Conservation (phyloP, 2,888 invertebrate genomes). For the Ariolimax columbianus region DNA sequence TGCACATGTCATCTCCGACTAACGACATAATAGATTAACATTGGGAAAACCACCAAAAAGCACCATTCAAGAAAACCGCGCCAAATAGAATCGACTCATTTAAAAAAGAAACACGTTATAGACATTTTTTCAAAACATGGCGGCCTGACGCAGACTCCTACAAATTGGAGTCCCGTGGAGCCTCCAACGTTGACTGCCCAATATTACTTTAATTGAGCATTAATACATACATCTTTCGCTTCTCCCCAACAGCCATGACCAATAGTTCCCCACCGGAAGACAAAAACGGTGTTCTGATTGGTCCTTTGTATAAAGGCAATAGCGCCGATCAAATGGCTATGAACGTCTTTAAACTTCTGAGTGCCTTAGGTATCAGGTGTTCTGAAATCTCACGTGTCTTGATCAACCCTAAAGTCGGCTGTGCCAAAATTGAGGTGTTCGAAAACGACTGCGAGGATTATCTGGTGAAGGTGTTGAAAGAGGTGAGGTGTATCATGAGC, state of each 20-base stretch:
- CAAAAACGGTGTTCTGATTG: background rate
- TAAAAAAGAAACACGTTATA: background rate
- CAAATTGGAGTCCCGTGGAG: too few species aligned
- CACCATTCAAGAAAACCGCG: too few species aligned
- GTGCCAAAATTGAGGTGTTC: constrained; percentile 15
- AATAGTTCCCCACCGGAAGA: background rate
- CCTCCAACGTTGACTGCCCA: too few species aligned
- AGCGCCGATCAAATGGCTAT: constrained; percentile 21
- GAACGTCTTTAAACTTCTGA: constrained; percentile 15
- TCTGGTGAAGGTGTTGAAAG: constrained; percentile 8
- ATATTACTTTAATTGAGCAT: too few species aligned
- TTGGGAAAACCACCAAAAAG: too few species aligned
- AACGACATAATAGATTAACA: too few species aligned
- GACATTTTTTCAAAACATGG: background rate
- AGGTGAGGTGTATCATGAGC: constrained; percentile 20
- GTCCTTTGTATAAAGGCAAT: background rate
- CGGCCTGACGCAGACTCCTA: background rate
- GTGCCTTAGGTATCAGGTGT: background rate
- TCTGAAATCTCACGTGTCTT: constrained; percentile 12
- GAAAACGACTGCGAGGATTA: constrained; percentile 9
- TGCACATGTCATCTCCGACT: too few species aligned
- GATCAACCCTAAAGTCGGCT: constrained; percentile 11
- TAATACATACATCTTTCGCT: background rate
- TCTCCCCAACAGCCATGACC: background rate
- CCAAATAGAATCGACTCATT: too few species aligned